Percentiles rank a stretch among this genome's conserved stretches.
These are phyloP conservation scores for Apus apus DNA, from an alignment of 2,113 vertebrate genomes.

Conservation along the genomic window DNA sequence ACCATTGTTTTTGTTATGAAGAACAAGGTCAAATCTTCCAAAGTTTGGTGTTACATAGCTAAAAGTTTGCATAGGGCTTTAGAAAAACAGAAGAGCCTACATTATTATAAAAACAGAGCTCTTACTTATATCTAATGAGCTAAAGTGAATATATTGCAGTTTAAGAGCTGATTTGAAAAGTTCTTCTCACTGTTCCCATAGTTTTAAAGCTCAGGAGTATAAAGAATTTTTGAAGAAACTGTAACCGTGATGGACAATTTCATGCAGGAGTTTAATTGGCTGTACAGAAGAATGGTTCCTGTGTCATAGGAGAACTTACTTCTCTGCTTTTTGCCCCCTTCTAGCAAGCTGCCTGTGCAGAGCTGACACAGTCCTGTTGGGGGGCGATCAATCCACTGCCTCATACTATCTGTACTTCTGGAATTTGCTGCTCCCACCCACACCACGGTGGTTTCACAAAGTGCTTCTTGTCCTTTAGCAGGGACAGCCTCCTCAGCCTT, in stretches of 20 bases:
- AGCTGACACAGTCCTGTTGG: neutral
- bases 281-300: neutral
- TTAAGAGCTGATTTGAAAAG: neutral
- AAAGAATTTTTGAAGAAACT: neutral
- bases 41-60: neutral
- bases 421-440: slow-evolving; percentile 50
- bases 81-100: neutral
- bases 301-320: neutral
- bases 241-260: fast-evolving
- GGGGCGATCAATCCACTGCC: neutral
- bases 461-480: slow-evolving; percentile 30
- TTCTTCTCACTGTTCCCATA: neutral
- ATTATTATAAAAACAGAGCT: neutral
- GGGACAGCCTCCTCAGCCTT: slow-evolving; percentile 40
- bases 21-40: neutral
- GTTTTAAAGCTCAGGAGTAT: neutral
- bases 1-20: neutral
- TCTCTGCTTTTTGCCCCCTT: neutral
- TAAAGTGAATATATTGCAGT: neutral
- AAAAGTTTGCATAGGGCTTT: neutral
- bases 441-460: slow-evolving; percentile 29
- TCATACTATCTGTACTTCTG: slow-evolving; percentile 10
- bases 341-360: neutral
- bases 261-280: neutral
- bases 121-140: neutral